Evolutionary conservation across 1,140 invertebrate species (phyloP).

Genomic region (Pinna nobilis): DNA sequence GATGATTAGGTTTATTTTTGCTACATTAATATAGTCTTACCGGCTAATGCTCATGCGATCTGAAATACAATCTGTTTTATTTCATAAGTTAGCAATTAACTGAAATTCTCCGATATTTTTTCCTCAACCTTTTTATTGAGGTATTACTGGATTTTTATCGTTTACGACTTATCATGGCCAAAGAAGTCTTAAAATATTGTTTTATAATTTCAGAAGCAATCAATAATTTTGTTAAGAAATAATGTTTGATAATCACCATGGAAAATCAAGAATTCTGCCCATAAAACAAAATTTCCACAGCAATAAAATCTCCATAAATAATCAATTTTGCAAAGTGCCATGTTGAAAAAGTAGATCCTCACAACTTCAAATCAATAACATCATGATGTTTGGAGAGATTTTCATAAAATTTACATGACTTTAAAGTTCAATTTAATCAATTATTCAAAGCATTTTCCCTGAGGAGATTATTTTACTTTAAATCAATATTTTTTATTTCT

Average conservation of each 20-base stretch:
- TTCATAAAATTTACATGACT: conserved; percentile 28
- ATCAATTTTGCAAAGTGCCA: conserved; percentile 23
- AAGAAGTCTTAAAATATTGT: conserved; percentile 4
- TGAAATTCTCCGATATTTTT: too few relatives aligned
- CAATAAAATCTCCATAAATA: conserved; percentile 26
- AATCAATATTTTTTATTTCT: conserved; percentile 21
- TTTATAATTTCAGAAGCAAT: conserved; percentile 14
- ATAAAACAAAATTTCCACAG: conserved; percentile 23
- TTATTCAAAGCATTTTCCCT: conserved; percentile 22
- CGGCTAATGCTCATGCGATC: too few relatives aligned
- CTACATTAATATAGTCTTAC: too few relatives aligned
- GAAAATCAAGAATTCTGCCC: conserved; percentile 21
- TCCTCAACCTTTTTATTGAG: too few relatives aligned
- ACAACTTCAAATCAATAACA: conserved; percentile 25
- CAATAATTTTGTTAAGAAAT: conserved; percentile 25
- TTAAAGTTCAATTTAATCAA: conserved; percentile 25
- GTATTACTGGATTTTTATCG: too few relatives aligned
- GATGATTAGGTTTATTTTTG: too few relatives aligned
- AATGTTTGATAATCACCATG: conserved; percentile 18
- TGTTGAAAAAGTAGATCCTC: conserved; percentile 25
- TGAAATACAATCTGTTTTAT: too few relatives aligned
- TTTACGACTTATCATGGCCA: too few relatives aligned
- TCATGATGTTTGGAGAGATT: conserved; percentile 11
- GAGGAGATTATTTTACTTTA: conserved; percentile 10
- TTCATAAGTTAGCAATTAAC: too few relatives aligned